A percentile compares a stretch with the other conserved stretches of the same genome.
Conservation (phyloP, 2,888 invertebrate species). For the Euplagia quadripunctaria region DNA sequence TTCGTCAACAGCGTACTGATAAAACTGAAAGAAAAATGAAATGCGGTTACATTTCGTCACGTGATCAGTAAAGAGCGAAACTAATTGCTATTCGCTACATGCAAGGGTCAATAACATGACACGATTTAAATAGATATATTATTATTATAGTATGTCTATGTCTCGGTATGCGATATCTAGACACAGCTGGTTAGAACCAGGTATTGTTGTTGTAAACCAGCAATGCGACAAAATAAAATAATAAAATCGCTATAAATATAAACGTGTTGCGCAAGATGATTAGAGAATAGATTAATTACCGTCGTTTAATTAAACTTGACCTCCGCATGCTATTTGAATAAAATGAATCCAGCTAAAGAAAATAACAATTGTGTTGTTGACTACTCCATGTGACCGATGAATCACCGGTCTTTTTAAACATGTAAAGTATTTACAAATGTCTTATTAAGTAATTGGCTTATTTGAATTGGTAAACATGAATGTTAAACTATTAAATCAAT, state of each 20-base stretch:
- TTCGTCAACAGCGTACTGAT: conserved; percentile 96
- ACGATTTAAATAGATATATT: conserved; percentile 2
- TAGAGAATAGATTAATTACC: not conserved
- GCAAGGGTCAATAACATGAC: not conserved
- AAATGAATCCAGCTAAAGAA: not conserved
- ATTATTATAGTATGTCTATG: not conserved
- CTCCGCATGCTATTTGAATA: conserved; percentile 20
- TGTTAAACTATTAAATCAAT: too few relatives aligned
- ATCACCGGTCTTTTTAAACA: not conserved
- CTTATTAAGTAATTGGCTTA: not conserved
- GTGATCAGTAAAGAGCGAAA: too few relatives aligned
- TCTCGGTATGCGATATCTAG: not conserved
- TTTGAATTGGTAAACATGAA: too few relatives aligned
- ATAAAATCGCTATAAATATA: not conserved
- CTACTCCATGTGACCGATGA: not conserved
- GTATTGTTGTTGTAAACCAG: not conserved
- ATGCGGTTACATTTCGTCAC: conserved; percentile 20
- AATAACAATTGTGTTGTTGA: not conserved
- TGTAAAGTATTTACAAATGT: not conserved
- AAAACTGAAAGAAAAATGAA: conserved; percentile 89
- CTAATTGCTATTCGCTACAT: not conserved
- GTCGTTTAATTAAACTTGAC: not conserved
- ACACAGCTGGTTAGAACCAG: not conserved
- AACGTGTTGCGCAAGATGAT: not conserved
- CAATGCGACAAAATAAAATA: not conserved